Conservation (phyloP, 1,140 invertebrate species). For the Drosophila willistoni region DNA sequence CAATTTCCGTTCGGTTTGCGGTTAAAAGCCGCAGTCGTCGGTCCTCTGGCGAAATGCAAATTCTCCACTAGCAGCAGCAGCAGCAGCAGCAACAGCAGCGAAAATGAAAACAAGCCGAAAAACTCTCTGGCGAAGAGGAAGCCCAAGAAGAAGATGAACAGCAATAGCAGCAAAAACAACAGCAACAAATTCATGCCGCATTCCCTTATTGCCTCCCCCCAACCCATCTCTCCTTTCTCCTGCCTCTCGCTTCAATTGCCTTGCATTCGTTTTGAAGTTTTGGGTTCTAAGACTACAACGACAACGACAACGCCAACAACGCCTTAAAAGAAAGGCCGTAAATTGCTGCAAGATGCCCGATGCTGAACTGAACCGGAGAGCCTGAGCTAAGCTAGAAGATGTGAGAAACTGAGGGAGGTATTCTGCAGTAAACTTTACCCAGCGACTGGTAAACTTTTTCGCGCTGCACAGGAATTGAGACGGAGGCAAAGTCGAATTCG, state of each 20-base stretch:
- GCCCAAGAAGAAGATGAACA: constrained; percentile 7
- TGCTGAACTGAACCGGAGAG: constrained; percentile 22
- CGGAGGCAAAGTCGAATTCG: neutral
- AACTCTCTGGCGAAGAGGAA: constrained; percentile 33
- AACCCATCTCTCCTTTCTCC: constrained; percentile 18
- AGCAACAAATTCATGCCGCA: constrained; percentile 31
- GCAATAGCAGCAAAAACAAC: constrained; percentile 33
- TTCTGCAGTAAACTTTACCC: constrained; percentile 51
- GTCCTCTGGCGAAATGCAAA: constrained; percentile 62
- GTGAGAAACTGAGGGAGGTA: neutral
- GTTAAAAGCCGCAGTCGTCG: constrained; percentile 74
- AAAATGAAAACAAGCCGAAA: constrained; percentile 77
- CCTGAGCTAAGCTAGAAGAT: constrained; percentile 7
- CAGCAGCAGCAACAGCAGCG: constrained; percentile 35
- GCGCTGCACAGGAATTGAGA: constrained; percentile 39
- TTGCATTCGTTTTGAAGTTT: constrained; percentile 60
- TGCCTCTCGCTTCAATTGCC: constrained; percentile 56
- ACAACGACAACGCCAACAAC: constrained; percentile 16
- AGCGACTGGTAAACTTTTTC: constrained; percentile 60
- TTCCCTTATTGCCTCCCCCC: neutral
- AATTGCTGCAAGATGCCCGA: constrained; percentile 78
- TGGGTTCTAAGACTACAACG: constrained; percentile 25
- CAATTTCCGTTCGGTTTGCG: constrained; percentile 81
- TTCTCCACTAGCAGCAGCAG: constrained; percentile 43
- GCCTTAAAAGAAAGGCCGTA: constrained; percentile 55